Evolutionary conservation across 2,888 invertebrate species (phyloP).

Genomic region (Hyalella azteca): DNA sequence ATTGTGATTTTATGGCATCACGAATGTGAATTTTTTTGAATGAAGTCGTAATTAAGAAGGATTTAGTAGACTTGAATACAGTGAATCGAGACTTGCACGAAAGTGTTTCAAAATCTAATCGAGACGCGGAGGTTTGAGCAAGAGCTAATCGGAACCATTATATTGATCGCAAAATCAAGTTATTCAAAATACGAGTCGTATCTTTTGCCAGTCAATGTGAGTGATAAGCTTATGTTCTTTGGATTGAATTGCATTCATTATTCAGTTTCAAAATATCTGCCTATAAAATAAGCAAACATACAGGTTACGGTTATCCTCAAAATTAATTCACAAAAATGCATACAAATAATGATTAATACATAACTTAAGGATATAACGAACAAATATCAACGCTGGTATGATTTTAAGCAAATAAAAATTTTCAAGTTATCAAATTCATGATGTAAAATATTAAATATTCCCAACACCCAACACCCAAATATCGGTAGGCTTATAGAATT

Average conservation of each 20-base stretch:
- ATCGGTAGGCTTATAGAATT: no score
- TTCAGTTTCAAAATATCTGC: background rate
- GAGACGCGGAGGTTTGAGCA: constrained; percentile 20
- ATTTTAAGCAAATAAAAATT: no score
- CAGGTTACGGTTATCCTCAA: background rate
- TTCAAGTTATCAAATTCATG: no score
- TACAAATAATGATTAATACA: no score
- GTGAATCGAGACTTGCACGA: background rate
- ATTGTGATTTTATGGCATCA: background rate
- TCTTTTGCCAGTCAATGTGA: background rate
- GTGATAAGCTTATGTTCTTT: background rate
- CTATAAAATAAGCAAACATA: background rate
- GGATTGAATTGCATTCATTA: background rate
- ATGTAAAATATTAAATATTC: no score
- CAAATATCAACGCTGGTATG: no score
- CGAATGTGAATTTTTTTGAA: background rate
- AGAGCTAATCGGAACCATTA: background rate
- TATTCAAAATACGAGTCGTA: background rate
- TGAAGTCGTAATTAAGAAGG: background rate
- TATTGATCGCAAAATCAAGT: background rate
- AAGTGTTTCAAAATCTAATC: constrained; percentile 27
- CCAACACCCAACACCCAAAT: no score
- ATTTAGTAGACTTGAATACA: background rate
- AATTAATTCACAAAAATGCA: background rate
- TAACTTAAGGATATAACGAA: no score